phyloP scores from a whole-genome alignment of 37 sponge, comb jelly and placozoan species.

The Geodia barretti region DNA sequence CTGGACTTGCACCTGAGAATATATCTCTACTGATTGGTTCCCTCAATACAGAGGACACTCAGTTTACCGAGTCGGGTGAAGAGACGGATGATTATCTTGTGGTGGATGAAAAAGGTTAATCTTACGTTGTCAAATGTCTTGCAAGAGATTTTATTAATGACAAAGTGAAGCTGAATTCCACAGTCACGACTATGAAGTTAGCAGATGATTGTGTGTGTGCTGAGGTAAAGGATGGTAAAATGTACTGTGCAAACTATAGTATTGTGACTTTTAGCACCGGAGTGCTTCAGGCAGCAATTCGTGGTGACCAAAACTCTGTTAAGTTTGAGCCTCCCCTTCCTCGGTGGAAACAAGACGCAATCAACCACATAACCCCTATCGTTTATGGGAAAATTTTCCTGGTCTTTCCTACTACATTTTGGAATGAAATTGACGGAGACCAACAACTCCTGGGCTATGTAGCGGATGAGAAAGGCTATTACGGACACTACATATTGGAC shows the following conservation, averaged over 20 bases:
- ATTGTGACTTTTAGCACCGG: constrained; percentile 64
- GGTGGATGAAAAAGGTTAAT: constrained; percentile 47
- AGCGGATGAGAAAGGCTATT: constrained; percentile 28
- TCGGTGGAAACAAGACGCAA: constrained; percentile 21
- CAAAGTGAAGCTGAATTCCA: constrained; percentile 25
- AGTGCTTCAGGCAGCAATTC: constrained; percentile 44
- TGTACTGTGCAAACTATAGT: constrained; percentile 42
- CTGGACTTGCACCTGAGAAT: constrained; percentile 12
- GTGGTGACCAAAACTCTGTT: too few relatives aligned
- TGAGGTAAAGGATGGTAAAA: background rate
- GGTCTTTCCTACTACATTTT: too few relatives aligned
- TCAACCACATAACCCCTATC: constrained; percentile 9
- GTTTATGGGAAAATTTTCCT: constrained; percentile 48
- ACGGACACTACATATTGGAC: constrained; percentile 15
- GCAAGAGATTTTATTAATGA: constrained; percentile 6
- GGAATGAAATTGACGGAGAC: constrained; percentile 36
- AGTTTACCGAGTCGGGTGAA: constrained; percentile 21
- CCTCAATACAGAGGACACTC: constrained; percentile 1
- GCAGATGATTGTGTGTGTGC: constrained; percentile 68
- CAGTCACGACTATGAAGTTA: constrained; percentile 40
- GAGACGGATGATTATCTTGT: constrained; percentile 34
- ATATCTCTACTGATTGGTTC: constrained; percentile 4
- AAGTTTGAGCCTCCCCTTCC: constrained; percentile 49
- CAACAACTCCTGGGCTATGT: constrained; percentile 10
- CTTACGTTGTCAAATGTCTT: constrained; percentile 28